Conservation (phyloP, 1,140 invertebrate species). For the Drosophila elegans region DNA sequence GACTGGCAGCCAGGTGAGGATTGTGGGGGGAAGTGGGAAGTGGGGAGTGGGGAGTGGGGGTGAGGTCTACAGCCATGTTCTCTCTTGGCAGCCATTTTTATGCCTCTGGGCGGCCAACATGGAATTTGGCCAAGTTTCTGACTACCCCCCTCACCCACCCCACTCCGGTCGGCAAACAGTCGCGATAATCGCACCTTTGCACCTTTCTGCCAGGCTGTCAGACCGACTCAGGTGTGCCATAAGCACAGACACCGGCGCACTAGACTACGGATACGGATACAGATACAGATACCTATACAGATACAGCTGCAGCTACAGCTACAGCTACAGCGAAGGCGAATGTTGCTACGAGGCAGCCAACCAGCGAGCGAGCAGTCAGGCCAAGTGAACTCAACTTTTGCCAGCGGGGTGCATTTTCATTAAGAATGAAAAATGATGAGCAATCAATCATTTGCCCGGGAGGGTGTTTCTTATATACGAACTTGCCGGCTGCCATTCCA, state of each 20-base stretch:
- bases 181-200: conserved; percentile 81
- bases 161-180: conserved; percentile 14
- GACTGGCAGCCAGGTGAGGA: conserved; percentile 62
- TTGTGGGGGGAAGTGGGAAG: not conserved
- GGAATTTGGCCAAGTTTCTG: conserved; percentile 75
- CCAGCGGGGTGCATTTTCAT: conserved; percentile 85
- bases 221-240: conserved; percentile 69
- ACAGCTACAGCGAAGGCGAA: conserved; percentile 27
- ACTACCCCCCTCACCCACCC: not conserved
- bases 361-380: conserved; percentile 24
- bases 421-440: conserved; percentile 85
- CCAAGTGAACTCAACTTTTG: conserved; percentile 65
- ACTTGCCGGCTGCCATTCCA: conserved; percentile 34
- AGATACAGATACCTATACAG: conserved; percentile 7
- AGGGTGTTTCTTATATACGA: conserved; percentile 78
- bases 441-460: conserved; percentile 84
- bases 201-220: conserved; percentile 66
- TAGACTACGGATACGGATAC: conserved; percentile 7
- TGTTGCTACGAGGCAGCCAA: conserved; percentile 39
- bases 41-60: not conserved
- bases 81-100: conserved; percentile 75
- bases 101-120: conserved; percentile 66
- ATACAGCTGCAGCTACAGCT: conserved; percentile 20
- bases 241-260: conserved; percentile 10
- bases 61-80: conserved; percentile 21